Conservation (phyloP, 2,888 invertebrate species). For the Allacma fusca region DNA sequence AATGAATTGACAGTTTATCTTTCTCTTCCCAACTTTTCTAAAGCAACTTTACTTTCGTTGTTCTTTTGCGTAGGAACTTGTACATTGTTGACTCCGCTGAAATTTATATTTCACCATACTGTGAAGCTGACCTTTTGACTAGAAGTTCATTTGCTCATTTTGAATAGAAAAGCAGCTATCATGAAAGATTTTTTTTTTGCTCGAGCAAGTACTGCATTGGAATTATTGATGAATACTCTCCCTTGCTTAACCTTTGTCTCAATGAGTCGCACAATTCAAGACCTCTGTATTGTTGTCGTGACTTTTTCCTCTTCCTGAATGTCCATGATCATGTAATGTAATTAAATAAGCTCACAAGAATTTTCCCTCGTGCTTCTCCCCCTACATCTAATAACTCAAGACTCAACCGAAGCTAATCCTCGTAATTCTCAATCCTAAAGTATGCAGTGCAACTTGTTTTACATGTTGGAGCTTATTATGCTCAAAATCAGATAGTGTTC, state of each 20-base stretch:
- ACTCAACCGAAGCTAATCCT: too few relatives aligned
- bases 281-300: background rate
- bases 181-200: too few relatives aligned
- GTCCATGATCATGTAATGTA: constrained; percentile 5
- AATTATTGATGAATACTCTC: background rate
- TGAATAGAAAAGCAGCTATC: too few relatives aligned
- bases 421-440: too few relatives aligned
- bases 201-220: background rate
- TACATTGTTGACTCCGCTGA: background rate
- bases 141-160: background rate
- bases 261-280: background rate
- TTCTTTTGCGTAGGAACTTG: background rate
- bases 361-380: background rate
- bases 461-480: too few relatives aligned
- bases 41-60: background rate
- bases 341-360: background rate
- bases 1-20: constrained; percentile 11
- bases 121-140: background rate
- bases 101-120: background rate
- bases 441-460: too few relatives aligned
- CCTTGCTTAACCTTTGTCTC: constrained; percentile 21
- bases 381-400: background rate
- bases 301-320: constrained; percentile 6
- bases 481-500: too few relatives aligned
- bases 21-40: background rate